Evolutionary conservation across 2,888 invertebrate species (phyloP).

Genomic region (Noctua janthina): DNA sequence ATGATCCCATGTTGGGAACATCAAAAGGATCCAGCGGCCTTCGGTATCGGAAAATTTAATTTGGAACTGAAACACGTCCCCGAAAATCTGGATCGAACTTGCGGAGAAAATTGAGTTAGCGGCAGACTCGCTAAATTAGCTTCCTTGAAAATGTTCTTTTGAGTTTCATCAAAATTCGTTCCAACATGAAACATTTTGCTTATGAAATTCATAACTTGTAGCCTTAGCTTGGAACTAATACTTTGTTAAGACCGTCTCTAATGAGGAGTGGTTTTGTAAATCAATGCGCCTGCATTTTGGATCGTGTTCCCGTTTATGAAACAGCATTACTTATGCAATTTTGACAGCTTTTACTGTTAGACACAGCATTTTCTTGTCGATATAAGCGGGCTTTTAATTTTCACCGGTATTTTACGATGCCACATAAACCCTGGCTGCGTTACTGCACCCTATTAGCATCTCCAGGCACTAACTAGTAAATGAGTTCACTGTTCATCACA

Average conservation of each 20-base stretch:
- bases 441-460: constrained; percentile 45
- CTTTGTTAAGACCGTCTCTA: constrained; percentile 16
- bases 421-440: constrained; percentile 22
- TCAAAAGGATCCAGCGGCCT: constrained; percentile 65
- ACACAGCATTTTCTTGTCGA: constrained; percentile 2
- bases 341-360: constrained; percentile 10
- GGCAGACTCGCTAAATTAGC: constrained; percentile 74
- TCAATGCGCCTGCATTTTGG: constrained; percentile 32
- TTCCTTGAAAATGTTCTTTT: constrained; percentile 64
- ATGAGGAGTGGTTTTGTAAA: constrained; percentile 42
- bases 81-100: constrained; percentile 67
- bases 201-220: constrained; percentile 45
- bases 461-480: constrained; percentile 52
- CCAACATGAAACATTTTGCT: constrained; percentile 41
- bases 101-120: constrained; percentile 72
- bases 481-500: constrained; percentile 59
- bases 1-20: constrained; percentile 58
- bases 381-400: constrained; percentile 19
- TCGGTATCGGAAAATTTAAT: constrained; percentile 65
- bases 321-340: constrained; percentile 8
- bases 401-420: not conserved
- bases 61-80: constrained; percentile 66
- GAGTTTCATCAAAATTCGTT: constrained; percentile 51
- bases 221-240: constrained; percentile 26
- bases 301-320: constrained; percentile 10